Conservation (phyloP, 2,888 invertebrate genomes). For the Hemistola chrysoprasaria region DNA sequence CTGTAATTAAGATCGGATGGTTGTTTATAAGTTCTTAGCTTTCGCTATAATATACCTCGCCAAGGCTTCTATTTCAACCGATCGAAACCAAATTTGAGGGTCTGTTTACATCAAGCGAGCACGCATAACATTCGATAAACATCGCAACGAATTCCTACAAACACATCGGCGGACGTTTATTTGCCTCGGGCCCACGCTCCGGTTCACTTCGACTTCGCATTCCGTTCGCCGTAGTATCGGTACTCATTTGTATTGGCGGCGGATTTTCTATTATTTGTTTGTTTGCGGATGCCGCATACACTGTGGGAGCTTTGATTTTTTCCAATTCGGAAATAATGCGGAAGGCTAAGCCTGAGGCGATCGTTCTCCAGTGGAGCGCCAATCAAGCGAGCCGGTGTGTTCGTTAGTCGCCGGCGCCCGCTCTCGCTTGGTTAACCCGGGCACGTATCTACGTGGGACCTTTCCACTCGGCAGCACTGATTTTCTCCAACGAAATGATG, state of each 20-base stretch:
- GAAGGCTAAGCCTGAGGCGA: conserved; percentile 67
- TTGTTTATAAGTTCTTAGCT: conserved; percentile 6
- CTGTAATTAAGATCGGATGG: conserved; percentile 27
- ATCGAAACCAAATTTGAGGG: conserved; percentile 29
- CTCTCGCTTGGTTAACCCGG: conserved; percentile 67
- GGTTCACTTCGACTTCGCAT: conserved; percentile 66
- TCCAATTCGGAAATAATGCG: conserved; percentile 77
- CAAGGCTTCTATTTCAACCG: neutral
- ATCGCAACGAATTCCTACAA: conserved; percentile 75
- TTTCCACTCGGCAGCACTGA: conserved; percentile 75
- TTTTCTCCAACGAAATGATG: conserved; percentile 68
- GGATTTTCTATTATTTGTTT: conserved; percentile 78
- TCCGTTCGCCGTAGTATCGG: conserved; percentile 70
- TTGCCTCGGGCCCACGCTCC: conserved; percentile 72
- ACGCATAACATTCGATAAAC: conserved; percentile 74
- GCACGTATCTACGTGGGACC: conserved; percentile 75
- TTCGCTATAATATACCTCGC: conserved; percentile 4
- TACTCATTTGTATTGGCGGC: conserved; percentile 79
- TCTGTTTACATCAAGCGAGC: conserved; percentile 59
- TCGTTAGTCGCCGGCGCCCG: conserved; percentile 57
- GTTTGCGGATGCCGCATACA: conserved; percentile 75
- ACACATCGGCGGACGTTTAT: conserved; percentile 76
- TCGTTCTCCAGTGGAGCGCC: conserved; percentile 54
- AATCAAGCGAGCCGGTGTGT: conserved; percentile 66
- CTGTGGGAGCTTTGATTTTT: conserved; percentile 77